Evolutionary conservation across 2,113 vertebrate genomes (phyloP).

Genomic region (Meriones unguiculatus): DNA sequence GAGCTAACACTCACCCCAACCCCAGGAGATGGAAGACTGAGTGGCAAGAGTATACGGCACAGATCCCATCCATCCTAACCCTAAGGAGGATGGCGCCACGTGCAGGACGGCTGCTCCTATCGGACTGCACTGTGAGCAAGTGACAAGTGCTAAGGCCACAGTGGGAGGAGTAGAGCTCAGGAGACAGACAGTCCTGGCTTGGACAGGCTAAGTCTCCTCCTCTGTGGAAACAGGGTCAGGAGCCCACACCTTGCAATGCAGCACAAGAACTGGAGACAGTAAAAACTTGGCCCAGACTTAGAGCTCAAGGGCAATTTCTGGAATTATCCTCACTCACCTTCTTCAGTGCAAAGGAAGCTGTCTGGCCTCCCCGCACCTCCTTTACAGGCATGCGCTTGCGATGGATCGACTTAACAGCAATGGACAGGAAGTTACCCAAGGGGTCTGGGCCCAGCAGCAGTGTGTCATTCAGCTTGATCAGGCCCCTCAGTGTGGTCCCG

Average conservation of each 20-base stretch:
- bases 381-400: conserved; percentile 99
- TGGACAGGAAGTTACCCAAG: conserved; percentile 95
- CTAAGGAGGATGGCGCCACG: neutral
- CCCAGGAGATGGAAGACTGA: neutral
- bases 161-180: neutral
- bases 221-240: neutral
- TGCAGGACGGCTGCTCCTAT: neutral
- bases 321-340: conserved; percentile 88
- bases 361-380: conserved; percentile 98
- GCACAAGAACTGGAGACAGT: neutral
- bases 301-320: neutral
- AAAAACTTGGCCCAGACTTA: neutral
- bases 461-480: conserved; percentile 97
- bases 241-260: neutral
- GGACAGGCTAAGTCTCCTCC: neutral
- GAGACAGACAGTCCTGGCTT: neutral
- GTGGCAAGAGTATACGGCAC: neutral
- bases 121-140: neutral
- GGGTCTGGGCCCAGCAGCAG: conserved; percentile 97
- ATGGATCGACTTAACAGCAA: conserved; percentile 98
- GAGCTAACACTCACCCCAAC: neutral
- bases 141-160: neutral
- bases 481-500: conserved; percentile 95
- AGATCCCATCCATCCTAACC: neutral
- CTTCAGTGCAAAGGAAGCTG: conserved; percentile 98